These are phyloP conservation scores for Eulemur macaco DNA, from an alignment of 2,113 vertebrate genomes.

Conservation along the genomic window DNA sequence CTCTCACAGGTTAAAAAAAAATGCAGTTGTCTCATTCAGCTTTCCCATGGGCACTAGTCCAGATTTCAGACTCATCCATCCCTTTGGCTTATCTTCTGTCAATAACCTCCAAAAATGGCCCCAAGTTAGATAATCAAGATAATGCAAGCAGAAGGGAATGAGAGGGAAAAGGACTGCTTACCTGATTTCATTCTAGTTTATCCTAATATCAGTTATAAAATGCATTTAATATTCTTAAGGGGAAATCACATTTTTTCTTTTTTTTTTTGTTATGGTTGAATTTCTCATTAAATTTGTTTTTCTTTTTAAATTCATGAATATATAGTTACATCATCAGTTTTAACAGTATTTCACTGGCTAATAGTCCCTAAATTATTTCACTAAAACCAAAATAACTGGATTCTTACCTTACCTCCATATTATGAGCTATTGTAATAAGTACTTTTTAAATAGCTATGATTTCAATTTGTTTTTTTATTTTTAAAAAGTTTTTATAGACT, in stretches of 20 bases:
- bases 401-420: background rate
- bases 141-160: background rate
- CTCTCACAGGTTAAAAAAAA: background rate
- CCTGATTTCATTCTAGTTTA: background rate
- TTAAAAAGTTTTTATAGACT: no score
- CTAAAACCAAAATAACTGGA: background rate
- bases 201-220: background rate
- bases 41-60: background rate
- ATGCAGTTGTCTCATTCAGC: background rate
- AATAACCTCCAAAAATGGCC: conserved; percentile 4
- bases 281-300: background rate
- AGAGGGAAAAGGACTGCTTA: background rate
- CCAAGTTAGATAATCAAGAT: background rate
- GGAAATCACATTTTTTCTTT: background rate
- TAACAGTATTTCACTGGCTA: background rate
- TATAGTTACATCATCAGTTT: background rate
- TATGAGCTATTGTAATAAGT: background rate
- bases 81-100: background rate
- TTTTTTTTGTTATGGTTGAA: background rate
- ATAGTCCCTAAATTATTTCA: background rate
- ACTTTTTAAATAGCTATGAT: background rate
- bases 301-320: background rate
- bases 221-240: background rate
- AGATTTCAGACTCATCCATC: background rate
- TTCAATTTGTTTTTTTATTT: background rate